A percentile compares a stretch with the other conserved stretches of the same genome.
Conservation (phyloP, 2,888 invertebrate genomes). For the Phymatocera aterrima region DNA sequence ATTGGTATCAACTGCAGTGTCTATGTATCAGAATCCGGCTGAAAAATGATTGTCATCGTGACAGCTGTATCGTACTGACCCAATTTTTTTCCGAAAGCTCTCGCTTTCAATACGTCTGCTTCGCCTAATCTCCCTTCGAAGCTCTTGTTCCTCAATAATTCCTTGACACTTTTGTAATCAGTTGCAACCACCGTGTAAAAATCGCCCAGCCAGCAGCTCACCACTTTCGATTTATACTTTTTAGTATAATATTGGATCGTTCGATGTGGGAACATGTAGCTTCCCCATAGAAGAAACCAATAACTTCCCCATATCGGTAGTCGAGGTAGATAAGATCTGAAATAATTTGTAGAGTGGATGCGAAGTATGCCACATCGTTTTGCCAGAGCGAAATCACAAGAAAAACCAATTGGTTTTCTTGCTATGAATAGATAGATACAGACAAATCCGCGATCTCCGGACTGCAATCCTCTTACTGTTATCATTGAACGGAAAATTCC, state of each 20-base stretch:
- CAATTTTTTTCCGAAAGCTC: slow-evolving; percentile 78
- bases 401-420: too few relatives aligned
- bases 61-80: slow-evolving; percentile 66
- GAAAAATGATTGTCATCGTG: too few relatives aligned
- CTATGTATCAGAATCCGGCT: too few relatives aligned
- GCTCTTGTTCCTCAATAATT: slow-evolving; percentile 78
- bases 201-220: slow-evolving; percentile 79
- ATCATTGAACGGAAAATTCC: too few relatives aligned
- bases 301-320: slow-evolving; percentile 81
- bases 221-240: slow-evolving; percentile 79
- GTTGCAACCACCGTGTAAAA: slow-evolving; percentile 76
- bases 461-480: too few relatives aligned
- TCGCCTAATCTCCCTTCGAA: slow-evolving; percentile 79
- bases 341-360: too few relatives aligned
- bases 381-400: too few relatives aligned
- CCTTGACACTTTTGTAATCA: slow-evolving; percentile 77
- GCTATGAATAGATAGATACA: too few relatives aligned
- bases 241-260: slow-evolving; percentile 76
- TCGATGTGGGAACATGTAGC: slow-evolving; percentile 76
- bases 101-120: slow-evolving; percentile 74
- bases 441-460: too few relatives aligned
- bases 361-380: too few relatives aligned
- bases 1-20: too few relatives aligned
- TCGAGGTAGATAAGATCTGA: slow-evolving; percentile 78
- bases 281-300: slow-evolving; percentile 77